phyloP scores from a whole-genome alignment of 2,888 invertebrate genomes.

The Macrosiphum euphorbiae region DNA sequence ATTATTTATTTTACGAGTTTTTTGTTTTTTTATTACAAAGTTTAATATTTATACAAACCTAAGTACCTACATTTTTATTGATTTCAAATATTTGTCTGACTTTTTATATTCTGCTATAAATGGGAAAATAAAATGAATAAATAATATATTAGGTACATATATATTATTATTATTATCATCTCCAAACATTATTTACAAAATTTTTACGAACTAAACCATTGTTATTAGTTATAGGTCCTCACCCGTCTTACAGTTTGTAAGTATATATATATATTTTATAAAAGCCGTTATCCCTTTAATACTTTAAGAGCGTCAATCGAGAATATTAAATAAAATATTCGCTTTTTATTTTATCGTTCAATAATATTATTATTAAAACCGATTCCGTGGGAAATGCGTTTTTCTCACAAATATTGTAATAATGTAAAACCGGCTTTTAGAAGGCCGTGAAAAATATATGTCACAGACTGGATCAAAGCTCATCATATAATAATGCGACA shows the following conservation, averaged over 20 bases:
- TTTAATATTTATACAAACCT: neutral
- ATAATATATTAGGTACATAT: neutral
- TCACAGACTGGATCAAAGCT: neutral
- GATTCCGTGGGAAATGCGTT: neutral
- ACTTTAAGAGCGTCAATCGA: neutral
- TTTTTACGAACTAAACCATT: neutral
- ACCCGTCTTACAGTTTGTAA: neutral
- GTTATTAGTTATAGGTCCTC: neutral
- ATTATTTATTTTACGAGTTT: neutral
- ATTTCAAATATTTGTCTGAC: neutral
- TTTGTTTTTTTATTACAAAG: neutral
- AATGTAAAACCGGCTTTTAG: neutral
- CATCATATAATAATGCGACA: neutral
- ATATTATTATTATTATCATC: neutral
- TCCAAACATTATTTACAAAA: neutral
- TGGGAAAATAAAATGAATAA: neutral
- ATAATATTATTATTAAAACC: neutral
- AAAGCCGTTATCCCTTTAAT: neutral
- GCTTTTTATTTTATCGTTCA: neutral
- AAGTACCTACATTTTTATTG: neutral
- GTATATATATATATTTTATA: neutral
- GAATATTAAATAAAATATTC: neutral
- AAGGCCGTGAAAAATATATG: neutral
- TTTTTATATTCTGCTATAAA: neutral
- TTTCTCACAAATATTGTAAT: neutral